phyloP scores from a whole-genome alignment of 2,797 vertebrate species.

The Crenichthys baileyi region DNA sequence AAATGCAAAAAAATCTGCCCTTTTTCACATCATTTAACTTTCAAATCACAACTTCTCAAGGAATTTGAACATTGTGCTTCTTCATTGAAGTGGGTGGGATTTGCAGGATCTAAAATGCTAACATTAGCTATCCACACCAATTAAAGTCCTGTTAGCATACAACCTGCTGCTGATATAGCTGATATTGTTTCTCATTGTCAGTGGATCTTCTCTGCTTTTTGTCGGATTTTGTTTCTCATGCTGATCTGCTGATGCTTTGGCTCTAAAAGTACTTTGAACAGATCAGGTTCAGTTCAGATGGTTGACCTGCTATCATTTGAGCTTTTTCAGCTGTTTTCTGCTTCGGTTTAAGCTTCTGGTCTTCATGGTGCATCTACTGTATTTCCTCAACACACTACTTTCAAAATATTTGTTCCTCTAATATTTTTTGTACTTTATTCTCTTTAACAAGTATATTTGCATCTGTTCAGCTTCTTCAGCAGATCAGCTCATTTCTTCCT shows the following conservation, averaged over 20 bases:
- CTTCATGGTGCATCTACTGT: neutral
- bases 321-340: neutral
- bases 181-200: neutral
- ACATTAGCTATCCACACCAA: no score
- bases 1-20: neutral
- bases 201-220: neutral
- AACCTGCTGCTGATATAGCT: neutral
- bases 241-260: neutral
- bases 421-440: neutral
- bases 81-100: no score
- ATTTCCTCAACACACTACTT: neutral
- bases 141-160: no score
- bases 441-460: neutral
- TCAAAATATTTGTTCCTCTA: neutral
- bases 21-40: neutral
- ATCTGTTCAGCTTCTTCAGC: neutral
- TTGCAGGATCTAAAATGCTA: neutral
- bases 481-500: neutral
- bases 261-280: neutral
- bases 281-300: neutral
- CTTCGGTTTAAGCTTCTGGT: neutral
- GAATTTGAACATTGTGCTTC: no score
- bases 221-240: neutral
- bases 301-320: neutral
- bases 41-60: neutral